Conservation (phyloP, 2,113 vertebrate species). For the Zapornia atra region DNA sequence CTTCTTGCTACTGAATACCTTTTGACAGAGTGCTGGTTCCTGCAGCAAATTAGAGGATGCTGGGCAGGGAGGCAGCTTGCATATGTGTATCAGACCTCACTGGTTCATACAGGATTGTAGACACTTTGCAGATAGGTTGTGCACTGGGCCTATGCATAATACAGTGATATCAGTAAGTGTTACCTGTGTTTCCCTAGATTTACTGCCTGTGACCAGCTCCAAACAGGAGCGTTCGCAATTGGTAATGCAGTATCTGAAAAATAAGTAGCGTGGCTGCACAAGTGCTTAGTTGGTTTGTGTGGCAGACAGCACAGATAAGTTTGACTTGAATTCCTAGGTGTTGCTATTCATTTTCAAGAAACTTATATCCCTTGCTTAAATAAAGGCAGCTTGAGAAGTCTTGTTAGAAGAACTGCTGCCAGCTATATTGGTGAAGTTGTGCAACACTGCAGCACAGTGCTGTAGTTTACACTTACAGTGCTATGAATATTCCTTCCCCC, state of each 20-base stretch:
- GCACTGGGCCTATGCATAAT: neutral
- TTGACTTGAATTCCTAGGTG: neutral
- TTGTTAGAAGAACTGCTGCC: neutral
- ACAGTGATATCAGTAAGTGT: too few species aligned
- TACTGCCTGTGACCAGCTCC: neutral
- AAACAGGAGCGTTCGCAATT: accelerated
- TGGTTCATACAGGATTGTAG: neutral
- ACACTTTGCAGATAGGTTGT: neutral
- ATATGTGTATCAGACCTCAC: accelerated
- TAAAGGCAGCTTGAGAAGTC: neutral
- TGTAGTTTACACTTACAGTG: conserved; percentile 43
- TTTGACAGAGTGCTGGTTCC: neutral
- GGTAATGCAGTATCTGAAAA: neutral
- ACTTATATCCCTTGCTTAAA: neutral
- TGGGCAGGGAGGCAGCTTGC: neutral
- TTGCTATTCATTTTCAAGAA: neutral
- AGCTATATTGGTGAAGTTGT: neutral
- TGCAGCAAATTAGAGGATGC: neutral
- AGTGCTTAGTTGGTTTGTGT: too few species aligned
- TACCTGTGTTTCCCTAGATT: neutral
- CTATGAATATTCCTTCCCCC: conserved; percentile 63
- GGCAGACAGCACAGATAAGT: too few species aligned
- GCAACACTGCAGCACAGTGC: conserved; percentile 59
- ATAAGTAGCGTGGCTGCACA: too few species aligned
- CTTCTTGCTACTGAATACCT: neutral